Evolutionary conservation across 2,888 invertebrate species (phyloP).

Genomic region (Macaria liturata): DNA sequence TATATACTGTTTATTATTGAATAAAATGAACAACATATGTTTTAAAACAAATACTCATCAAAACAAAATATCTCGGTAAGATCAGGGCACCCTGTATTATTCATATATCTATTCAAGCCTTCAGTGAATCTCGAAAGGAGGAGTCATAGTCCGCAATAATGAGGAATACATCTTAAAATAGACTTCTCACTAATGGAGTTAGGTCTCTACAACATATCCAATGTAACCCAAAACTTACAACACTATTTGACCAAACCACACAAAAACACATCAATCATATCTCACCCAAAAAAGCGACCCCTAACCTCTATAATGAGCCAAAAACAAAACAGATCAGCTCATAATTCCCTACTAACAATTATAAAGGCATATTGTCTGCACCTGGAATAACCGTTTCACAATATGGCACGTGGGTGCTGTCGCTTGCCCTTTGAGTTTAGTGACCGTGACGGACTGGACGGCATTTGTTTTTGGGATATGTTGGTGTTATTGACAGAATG

Average conservation of each 20-base stretch:
- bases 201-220: no score
- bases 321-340: conserved; percentile 50
- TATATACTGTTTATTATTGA: no score
- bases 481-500: no score
- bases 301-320: conserved; percentile 32
- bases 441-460: conserved; percentile 38
- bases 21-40: no score
- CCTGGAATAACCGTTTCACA: conserved; percentile 59
- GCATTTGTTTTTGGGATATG: conserved; percentile 7
- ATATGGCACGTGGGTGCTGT: conserved; percentile 56
- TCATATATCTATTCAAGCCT: no score
- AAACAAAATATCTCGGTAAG: no score
- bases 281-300: conserved; percentile 16
- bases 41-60: no score
- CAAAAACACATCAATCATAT: neutral
- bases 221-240: neutral
- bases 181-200: no score
- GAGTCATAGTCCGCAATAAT: no score
- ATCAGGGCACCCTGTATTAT: no score
- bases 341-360: conserved; percentile 60
- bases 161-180: no score
- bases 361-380: conserved; percentile 38
- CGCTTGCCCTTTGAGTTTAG: conserved; percentile 20
- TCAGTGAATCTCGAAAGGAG: no score
- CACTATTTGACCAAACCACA: neutral